Percentiles rank a stretch among this genome's conserved stretches.
phyloP scores from a whole-genome alignment of 1,140 invertebrate species.

The Trichomalopsis sarcophagae region DNA sequence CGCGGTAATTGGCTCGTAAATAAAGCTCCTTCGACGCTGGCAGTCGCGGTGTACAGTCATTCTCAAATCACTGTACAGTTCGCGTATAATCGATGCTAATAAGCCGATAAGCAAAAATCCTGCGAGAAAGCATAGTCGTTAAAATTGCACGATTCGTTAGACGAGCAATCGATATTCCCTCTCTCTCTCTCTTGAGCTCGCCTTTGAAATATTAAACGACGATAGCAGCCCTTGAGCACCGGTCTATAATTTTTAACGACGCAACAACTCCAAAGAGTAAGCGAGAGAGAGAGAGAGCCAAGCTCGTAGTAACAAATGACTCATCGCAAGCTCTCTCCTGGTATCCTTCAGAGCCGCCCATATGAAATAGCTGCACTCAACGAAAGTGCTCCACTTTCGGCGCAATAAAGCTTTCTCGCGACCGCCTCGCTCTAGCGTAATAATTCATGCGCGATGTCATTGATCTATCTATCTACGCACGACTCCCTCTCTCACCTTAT shows the following conservation, averaged over 20 bases:
- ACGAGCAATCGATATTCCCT: neutral
- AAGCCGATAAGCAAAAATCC: neutral
- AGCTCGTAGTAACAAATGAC: neutral
- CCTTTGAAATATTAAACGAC: neutral
- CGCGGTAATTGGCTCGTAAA: neutral
- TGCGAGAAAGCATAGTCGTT: neutral
- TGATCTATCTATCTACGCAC: conserved; percentile 16
- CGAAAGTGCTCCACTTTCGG: conserved; percentile 38
- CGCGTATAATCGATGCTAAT: neutral
- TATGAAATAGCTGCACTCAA: conserved; percentile 38
- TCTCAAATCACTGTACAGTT: neutral
- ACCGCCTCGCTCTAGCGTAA: neutral
- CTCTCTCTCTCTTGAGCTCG: neutral
- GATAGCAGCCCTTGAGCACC: neutral
- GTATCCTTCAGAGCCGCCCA: neutral
- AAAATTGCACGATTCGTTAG: neutral
- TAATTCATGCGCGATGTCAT: conserved; percentile 34
- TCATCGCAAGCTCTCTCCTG: neutral
- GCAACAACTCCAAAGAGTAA: neutral
- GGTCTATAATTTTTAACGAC: neutral
- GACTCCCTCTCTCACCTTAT: neutral
- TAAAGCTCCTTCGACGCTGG: neutral
- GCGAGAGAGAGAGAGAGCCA: neutral
- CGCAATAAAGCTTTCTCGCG: conserved; percentile 25
- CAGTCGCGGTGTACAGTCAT: neutral